Conservation (phyloP, 2,888 invertebrate genomes). For the Dinocampus coccinellae region DNA sequence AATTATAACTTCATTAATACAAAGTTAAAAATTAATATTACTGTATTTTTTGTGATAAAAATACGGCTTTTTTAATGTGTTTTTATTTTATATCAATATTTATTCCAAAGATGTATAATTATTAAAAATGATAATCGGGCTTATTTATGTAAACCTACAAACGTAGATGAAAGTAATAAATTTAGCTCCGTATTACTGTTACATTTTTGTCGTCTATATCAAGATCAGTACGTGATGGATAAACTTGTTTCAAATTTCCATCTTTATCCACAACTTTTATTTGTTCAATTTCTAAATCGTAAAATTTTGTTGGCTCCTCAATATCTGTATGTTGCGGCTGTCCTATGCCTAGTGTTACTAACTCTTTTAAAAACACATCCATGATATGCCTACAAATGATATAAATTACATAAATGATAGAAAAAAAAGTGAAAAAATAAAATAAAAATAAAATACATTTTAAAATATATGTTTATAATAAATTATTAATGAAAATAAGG, state of each 20-base stretch:
- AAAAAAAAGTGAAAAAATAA: background rate
- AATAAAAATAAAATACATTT: background rate
- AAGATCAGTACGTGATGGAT: conserved; percentile 83
- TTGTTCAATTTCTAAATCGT: conserved; percentile 74
- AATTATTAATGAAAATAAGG: too few relatives aligned
- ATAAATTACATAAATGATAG: background rate
- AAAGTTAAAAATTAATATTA: too few relatives aligned
- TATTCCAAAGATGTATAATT: too few relatives aligned
- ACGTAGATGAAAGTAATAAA: background rate
- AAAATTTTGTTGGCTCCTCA: conserved; percentile 58
- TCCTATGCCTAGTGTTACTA: conserved; percentile 73
- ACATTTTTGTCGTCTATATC: conserved; percentile 69
- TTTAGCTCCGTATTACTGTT: conserved; percentile 54
- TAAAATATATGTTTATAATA: too few relatives aligned
- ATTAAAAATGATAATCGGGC: too few relatives aligned
- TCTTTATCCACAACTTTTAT: conserved; percentile 79
- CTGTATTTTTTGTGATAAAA: too few relatives aligned
- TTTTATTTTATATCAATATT: too few relatives aligned
- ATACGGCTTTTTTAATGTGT: too few relatives aligned
- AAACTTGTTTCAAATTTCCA: conserved; percentile 81
- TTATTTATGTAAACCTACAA: background rate
- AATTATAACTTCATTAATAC: too few relatives aligned
- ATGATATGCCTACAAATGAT: conserved; percentile 71
- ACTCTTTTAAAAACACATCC: conserved; percentile 77
- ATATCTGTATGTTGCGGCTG: conserved; percentile 57